phyloP scores from a whole-genome alignment of 2,888 invertebrate genomes.

The Cynaeus angustus region DNA sequence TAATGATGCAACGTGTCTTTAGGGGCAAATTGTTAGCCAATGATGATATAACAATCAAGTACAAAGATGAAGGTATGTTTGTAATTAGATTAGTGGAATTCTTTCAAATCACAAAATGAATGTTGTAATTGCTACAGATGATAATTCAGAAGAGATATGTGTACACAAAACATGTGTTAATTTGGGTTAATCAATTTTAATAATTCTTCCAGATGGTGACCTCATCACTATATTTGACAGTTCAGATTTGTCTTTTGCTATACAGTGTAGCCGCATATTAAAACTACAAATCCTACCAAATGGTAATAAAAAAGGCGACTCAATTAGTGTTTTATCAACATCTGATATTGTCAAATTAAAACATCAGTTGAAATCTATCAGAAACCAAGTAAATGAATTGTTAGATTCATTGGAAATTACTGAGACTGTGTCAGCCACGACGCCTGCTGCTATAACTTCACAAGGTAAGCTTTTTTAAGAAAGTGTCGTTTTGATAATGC shows the following conservation, averaged over 20 bases:
- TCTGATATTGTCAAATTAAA: constrained; percentile 72
- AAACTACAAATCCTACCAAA: constrained; percentile 77
- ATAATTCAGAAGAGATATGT: too few relatives aligned
- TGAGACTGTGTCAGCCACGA: constrained; percentile 52
- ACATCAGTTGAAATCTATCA: constrained; percentile 70
- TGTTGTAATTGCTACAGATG: too few relatives aligned
- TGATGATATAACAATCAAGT: constrained; percentile 82
- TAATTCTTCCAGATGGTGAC: constrained; percentile 77
- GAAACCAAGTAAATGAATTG: constrained; percentile 76
- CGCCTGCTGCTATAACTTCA: not conserved
- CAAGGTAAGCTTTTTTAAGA: constrained; percentile 21
- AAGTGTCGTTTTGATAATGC: not conserved
- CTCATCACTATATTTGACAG: constrained; percentile 82
- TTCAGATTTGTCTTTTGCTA: constrained; percentile 81
- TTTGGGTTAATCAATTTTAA: constrained; percentile 1
- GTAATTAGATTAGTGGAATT: constrained; percentile 38
- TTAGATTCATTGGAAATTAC: constrained; percentile 74
- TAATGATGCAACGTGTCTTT: constrained; percentile 84
- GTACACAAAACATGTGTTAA: not conserved
- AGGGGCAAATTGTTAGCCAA: constrained; percentile 76
- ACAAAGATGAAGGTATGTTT: constrained; percentile 79
- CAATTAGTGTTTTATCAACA: constrained; percentile 56
- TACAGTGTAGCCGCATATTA: constrained; percentile 79
- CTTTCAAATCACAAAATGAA: too few relatives aligned
- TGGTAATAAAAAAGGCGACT: constrained; percentile 64